Conservation (phyloP, 1,140 invertebrate genomes). For the Musca domestica region DNA sequence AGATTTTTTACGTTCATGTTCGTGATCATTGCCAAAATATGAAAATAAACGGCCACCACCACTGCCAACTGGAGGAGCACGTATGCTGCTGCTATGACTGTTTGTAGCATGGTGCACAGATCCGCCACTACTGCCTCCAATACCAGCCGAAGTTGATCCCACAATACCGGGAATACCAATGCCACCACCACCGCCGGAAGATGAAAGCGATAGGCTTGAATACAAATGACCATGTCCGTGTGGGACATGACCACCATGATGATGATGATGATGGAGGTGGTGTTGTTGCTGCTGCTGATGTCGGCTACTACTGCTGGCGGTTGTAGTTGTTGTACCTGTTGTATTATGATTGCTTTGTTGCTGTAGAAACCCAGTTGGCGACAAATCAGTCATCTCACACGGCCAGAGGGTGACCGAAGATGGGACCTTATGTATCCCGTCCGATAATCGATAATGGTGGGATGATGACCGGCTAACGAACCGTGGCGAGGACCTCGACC, state of each 20-base stretch:
- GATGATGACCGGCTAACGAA: conserved; percentile 55
- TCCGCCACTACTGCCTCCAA: conserved; percentile 24
- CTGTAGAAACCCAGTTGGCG: conserved; percentile 51
- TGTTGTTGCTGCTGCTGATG: conserved; percentile 38
- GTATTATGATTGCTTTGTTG: background rate
- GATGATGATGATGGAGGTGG: conserved; percentile 31
- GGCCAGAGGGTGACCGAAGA: conserved; percentile 76
- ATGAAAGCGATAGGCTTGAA: conserved; percentile 42
- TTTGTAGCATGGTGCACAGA: conserved; percentile 3
- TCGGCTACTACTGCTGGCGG: conserved; percentile 21
- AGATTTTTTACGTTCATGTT: conserved; percentile 49
- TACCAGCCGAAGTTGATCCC: conserved; percentile 31
- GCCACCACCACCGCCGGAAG: conserved; percentile 38
- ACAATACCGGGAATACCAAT: conserved; percentile 22
- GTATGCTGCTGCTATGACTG: conserved; percentile 23
- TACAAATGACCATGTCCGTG: conserved; percentile 47
- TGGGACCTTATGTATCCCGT: conserved; percentile 88
- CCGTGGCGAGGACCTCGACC: conserved; percentile 55
- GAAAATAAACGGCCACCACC: conserved; percentile 44
- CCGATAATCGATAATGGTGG: conserved; percentile 66
- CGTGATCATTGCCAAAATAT: conserved; percentile 50
- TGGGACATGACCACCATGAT: conserved; percentile 21
- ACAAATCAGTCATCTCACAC: conserved; percentile 55
- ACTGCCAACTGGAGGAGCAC: conserved; percentile 31
- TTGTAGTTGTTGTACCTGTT: conserved; percentile 32